These are phyloP conservation scores for Eupithecia vulgata DNA, from an alignment of 2,888 invertebrate species.

Conservation along the genomic window DNA sequence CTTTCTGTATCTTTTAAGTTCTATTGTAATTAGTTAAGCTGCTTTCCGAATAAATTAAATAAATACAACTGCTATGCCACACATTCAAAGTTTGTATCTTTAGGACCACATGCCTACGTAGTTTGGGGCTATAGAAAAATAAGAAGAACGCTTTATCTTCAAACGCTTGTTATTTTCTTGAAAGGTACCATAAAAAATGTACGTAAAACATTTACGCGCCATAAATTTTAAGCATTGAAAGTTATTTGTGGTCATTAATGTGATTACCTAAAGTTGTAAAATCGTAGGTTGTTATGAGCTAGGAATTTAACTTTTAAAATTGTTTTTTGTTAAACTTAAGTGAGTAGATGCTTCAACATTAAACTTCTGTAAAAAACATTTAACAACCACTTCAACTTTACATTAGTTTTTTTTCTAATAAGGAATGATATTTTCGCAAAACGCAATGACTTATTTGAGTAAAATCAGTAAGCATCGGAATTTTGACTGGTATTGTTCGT, in stretches of 20 bases:
- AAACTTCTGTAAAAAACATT: background rate
- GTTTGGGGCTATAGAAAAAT: constrained; percentile 57
- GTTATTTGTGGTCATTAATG: constrained; percentile 71
- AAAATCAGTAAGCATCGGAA: background rate
- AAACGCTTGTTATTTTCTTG: constrained; percentile 76
- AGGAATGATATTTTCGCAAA: background rate
- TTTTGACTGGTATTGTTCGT: background rate
- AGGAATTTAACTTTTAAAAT: background rate
- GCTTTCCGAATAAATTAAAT: too few relatives aligned
- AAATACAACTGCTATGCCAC: too few relatives aligned
- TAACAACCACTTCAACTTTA: background rate
- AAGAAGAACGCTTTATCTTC: constrained; percentile 72
- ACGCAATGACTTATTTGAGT: background rate
- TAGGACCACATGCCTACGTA: background rate
- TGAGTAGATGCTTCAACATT: background rate
- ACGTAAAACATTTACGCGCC: constrained; percentile 73
- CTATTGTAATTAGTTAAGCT: too few relatives aligned
- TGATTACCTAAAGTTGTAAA: constrained; percentile 60
- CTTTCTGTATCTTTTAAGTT: too few relatives aligned
- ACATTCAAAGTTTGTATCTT: background rate
- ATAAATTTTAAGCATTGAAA: constrained; percentile 73
- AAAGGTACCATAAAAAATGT: constrained; percentile 76
- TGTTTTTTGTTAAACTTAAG: background rate
- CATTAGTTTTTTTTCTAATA: background rate
- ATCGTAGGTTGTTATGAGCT: constrained; percentile 28